phyloP scores from a whole-genome alignment of 2,113 vertebrate genomes.

The Takifugu bimaculatus region DNA sequence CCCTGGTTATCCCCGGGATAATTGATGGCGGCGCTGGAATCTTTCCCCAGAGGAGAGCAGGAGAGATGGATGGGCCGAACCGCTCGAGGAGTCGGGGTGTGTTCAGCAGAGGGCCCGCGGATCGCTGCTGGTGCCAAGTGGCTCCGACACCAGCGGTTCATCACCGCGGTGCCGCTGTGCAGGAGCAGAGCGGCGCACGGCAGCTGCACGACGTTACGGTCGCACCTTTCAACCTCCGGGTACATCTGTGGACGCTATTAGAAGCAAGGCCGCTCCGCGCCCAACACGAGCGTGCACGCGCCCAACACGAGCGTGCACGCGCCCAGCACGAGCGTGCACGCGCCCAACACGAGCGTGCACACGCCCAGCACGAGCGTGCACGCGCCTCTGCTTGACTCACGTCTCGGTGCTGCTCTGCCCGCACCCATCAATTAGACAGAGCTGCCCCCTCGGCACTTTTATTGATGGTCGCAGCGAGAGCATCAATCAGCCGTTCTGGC shows the following conservation, averaged over 20 bases:
- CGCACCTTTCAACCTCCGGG: slow-evolving; percentile 15
- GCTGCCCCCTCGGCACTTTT: slow-evolving; percentile 44
- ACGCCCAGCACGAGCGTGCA: too few relatives aligned
- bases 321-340: too few relatives aligned
- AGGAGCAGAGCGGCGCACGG: slow-evolving; percentile 18
- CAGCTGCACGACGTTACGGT: slow-evolving; percentile 6
- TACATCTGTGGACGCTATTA: slow-evolving; percentile 26
- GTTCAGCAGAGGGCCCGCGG: slow-evolving; percentile 57
- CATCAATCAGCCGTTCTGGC: slow-evolving; percentile 55
- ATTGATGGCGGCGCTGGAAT: slow-evolving; percentile 31
- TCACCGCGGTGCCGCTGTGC: slow-evolving; percentile 42
- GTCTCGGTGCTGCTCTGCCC: slow-evolving; percentile 11
- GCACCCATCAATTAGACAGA: slow-evolving; percentile 51
- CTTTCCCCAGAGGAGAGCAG: slow-evolving; percentile 3
- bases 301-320: too few relatives aligned
- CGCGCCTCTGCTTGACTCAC: not conserved
- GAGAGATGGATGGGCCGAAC: slow-evolving; percentile 49
- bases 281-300: not conserved
- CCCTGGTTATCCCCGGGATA: slow-evolving; percentile 12
- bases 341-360: too few relatives aligned
- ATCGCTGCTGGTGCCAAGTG: slow-evolving; percentile 55
- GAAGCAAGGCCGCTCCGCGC: not conserved
- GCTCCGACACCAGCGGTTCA: slow-evolving; percentile 38
- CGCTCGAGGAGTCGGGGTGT: slow-evolving; percentile 53
- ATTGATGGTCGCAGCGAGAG: slow-evolving; percentile 61